Percentiles rank a stretch among this genome's conserved stretches.
These are phyloP conservation scores for Okapia johnstoni DNA, from an alignment of 2,113 vertebrate genomes.

Conservation along the genomic window DNA sequence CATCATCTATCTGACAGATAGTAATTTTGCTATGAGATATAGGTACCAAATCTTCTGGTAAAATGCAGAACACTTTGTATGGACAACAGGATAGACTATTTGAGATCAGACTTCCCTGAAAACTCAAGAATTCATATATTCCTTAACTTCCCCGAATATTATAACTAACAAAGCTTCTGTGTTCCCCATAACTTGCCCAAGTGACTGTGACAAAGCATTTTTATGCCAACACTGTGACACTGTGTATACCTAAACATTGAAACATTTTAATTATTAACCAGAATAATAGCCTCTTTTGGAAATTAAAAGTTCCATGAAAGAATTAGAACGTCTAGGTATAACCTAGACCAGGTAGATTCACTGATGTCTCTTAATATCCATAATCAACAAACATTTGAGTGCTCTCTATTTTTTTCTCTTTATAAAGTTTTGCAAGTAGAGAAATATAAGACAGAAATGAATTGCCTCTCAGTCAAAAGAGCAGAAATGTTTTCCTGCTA, in stretches of 20 bases:
- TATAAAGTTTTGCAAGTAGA: background rate
- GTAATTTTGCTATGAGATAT: background rate
- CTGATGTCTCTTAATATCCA: background rate
- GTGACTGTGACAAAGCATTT: background rate
- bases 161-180: background rate
- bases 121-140: background rate
- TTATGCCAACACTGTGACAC: background rate
- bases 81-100: background rate
- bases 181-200: background rate
- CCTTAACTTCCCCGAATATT: background rate
- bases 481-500: background rate
- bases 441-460: background rate
- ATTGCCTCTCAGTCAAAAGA: background rate
- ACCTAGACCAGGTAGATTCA: background rate
- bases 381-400: background rate
- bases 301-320: background rate
- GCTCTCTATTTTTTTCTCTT: background rate
- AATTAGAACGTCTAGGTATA: background rate
- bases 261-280: background rate
- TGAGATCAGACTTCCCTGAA: background rate
- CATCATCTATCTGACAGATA: background rate
- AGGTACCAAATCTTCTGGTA: background rate
- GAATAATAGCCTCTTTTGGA: background rate
- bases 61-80: background rate
- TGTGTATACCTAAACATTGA: background rate